These are phyloP conservation scores for Cantharis flavilabris DNA, from an alignment of 2,888 invertebrate genomes.

Conservation along the genomic window DNA sequence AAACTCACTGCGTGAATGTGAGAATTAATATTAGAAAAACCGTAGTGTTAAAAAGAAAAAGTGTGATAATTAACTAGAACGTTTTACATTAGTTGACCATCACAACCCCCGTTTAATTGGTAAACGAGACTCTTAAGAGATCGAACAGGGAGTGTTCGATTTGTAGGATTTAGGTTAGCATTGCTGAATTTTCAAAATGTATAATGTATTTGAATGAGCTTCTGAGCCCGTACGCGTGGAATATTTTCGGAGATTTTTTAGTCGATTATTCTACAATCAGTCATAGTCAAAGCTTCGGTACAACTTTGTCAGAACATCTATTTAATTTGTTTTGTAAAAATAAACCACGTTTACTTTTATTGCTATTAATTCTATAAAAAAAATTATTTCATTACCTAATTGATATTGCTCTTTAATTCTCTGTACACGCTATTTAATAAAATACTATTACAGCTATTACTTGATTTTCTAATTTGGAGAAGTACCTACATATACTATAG, in stretches of 20 bases:
- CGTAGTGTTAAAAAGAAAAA: too few species aligned
- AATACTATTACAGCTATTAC: neutral
- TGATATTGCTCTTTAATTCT: neutral
- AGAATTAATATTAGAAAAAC: too few species aligned
- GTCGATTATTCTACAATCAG: neutral
- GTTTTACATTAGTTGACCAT: neutral
- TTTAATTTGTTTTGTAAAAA: neutral
- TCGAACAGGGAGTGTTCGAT: neutral
- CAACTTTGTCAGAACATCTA: neutral
- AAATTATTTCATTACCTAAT: neutral
- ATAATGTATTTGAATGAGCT: neutral
- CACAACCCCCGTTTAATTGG: neutral
- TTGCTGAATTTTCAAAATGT: neutral
- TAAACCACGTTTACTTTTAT: neutral
- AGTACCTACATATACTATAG: neutral
- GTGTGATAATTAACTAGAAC: too few species aligned
- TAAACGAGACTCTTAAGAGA: neutral
- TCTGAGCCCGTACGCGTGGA: neutral
- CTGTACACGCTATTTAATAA: neutral
- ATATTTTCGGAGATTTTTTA: neutral
- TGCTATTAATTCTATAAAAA: neutral
- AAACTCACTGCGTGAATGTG: too few species aligned
- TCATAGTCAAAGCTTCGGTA: neutral
- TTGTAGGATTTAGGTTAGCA: too few species aligned
- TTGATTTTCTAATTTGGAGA: neutral